Evolutionary conservation across 1,140 invertebrate genomes (phyloP), one percentile per base, ranked within the genome.

Genomic region (Meteorus sp.): DNA sequence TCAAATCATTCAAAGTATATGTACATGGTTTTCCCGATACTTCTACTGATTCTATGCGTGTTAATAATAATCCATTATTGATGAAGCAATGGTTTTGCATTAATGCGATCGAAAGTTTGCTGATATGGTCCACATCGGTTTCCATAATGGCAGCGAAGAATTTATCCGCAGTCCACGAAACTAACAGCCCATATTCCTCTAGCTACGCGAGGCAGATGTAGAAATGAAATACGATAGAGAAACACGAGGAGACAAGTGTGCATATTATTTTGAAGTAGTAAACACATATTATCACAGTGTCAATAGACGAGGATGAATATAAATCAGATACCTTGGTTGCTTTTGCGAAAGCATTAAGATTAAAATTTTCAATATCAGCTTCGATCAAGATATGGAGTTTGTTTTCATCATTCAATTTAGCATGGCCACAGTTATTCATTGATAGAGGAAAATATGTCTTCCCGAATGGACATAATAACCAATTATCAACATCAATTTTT

Each of bases 161-260:
- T 67, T 85, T 82, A 50, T 82, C 78, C 11, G 81, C 80, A 54
- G 82, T 86, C 87, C 87, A 89, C 33, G 86, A 85, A 41, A 85
- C 75, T 33, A 85, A 80, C 66, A 83, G 77, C 60, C 87, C 87
- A 67, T 85, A 88, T 67, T 86, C 81, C 74, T 88, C 86, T 39
- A 89, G 75, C 85, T 88, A 64, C 13, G 70, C 71, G 58, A 44
- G 54, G n/a, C n/a, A n/a, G n/a, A n/a, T n/a, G n/a, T n/a, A n/a
- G n/a, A n/a, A n/a, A n/a, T n/a, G n/a, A n/a, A n/a, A n/a, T n/a
- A n/a, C n/a, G n/a, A n/a, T n/a, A n/a, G n/a, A n/a, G n/a, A n/a
- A n/a, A n/a, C n/a, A 39, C 15, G 35, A 39, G 53, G 43, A 58
- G 50, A 1, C 19, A 55, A 31, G 53, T 17, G n/a, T 47, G 1